Conservation (phyloP, 2,888 invertebrate species). For the Drosophila greeni region DNA sequence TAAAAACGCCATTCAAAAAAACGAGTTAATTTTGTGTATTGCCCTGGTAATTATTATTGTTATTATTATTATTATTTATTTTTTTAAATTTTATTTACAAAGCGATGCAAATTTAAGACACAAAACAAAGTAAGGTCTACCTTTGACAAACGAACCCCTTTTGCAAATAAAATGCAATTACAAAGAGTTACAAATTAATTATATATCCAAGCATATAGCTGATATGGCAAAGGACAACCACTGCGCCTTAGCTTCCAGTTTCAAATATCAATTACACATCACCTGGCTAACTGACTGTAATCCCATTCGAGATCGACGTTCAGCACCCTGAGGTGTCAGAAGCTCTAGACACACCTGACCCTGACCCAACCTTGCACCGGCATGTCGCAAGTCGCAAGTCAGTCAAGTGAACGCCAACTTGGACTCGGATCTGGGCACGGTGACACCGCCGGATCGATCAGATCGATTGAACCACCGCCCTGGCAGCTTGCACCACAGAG, state of each 20-base stretch:
- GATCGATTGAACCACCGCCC: conserved; percentile 22
- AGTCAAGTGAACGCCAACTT: conserved; percentile 23
- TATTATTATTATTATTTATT: too few relatives aligned
- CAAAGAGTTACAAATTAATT: not conserved
- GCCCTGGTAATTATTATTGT: not conserved
- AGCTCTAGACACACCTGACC: conserved; percentile 13
- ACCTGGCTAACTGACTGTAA: not conserved
- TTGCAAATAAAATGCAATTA: not conserved
- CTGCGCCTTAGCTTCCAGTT: not conserved
- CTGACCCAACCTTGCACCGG: conserved; percentile 41
- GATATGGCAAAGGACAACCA: conserved; percentile 14
- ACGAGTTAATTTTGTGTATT: conserved; percentile 3
- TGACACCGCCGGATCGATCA: conserved; percentile 19
- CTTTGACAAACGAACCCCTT: not conserved
- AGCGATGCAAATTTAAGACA: not conserved
- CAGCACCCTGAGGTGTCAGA: conserved; percentile 25
- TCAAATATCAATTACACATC: conserved; percentile 24
- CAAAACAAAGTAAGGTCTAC: not conserved
- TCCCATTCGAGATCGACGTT: conserved; percentile 14
- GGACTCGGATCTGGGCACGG: not conserved
- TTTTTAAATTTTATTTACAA: not conserved
- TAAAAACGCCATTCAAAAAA: conserved; percentile 1
- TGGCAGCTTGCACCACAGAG: conserved; percentile 4
- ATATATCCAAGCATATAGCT: too few relatives aligned
- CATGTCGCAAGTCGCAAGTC: conserved; percentile 16